Base-by-base conservation (phyloP, 2,113 vertebrate species). In the Trochalopteron elliotii region DNA sequence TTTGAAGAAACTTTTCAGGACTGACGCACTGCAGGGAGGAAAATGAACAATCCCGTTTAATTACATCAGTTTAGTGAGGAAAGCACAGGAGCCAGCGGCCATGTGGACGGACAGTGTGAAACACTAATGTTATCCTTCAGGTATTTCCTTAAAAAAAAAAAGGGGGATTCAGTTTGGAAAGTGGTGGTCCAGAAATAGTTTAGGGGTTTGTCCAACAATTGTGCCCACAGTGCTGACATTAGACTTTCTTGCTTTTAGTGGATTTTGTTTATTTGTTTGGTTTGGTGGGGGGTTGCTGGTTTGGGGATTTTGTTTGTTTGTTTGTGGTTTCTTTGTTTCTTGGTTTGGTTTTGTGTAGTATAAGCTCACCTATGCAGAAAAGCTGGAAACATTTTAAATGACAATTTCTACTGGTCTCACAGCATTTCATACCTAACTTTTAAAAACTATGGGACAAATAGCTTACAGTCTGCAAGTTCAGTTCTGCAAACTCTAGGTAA, bases 61-160 rank as follows among this genome's bases (percentile, higher is more conserved):
- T 94, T 40, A 89, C 93, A 75, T 57, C 84, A 53, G 89, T 89
- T 93, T 94, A 94, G 77, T 50, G 76, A 55, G 95, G 74, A 37
- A 80, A 93, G 80, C 24, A 31, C 67, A 27, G 70, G 67, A 95
- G 57, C 72, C 93, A 76, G 91, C 37, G 4, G 74, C 85, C 84
- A 12, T 91, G 87, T 56, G 76, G 90, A 93, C 2, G 9, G 89
- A 89, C 82, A 92, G 5, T 89, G 68, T 88, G 92, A 96, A 70
- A 78, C 56, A 76, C 61, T 87, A 70, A 79, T 74, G 61, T 30
- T 86, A 31, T 50, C 55, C 55, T 74, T 55, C 67, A 90, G 85
- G 61, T 94, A 94, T 89, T 87, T 71, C 10, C n/a, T 55, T 71
- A 44, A 92, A 94, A 93, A 49, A 44, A 92, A 94, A 93, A 49